Conservation (phyloP, 2,888 invertebrate genomes). For the Lasioglossum marginatum region DNA sequence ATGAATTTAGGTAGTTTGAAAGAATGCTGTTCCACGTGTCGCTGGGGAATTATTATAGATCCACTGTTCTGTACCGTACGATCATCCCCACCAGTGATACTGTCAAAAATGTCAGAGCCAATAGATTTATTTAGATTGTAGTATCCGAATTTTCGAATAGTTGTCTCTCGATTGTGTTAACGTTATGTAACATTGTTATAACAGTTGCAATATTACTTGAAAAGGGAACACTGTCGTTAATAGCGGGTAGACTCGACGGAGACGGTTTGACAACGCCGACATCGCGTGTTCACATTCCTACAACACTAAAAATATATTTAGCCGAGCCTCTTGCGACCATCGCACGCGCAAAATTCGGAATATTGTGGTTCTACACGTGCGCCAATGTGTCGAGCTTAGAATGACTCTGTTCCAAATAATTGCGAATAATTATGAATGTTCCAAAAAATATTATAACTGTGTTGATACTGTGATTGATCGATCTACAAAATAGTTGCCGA, state of each 20-base stretch:
- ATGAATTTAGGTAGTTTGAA: neutral
- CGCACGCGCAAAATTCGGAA: slow-evolving; percentile 13
- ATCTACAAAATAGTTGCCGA: neutral
- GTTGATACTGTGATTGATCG: neutral
- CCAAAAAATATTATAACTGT: neutral
- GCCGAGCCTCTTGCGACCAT: slow-evolving; percentile 16
- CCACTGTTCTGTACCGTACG: neutral
- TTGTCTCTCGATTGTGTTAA: neutral
- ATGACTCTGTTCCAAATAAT: neutral
- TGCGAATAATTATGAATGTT: neutral
- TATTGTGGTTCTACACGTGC: slow-evolving; percentile 5
- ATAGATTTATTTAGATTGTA: neutral
- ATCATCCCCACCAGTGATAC: neutral
- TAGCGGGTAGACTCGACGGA: neutral
- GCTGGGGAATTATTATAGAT: neutral
- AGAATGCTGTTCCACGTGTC: neutral
- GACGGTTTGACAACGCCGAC: neutral
- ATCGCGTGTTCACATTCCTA: slow-evolving; percentile 14
- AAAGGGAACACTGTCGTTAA: neutral
- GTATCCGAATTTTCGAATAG: neutral
- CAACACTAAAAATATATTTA: slow-evolving; percentile 58
- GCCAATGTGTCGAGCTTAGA: neutral
- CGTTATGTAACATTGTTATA: neutral
- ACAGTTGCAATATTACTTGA: neutral
- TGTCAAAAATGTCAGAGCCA: neutral